Base-by-base conservation (phyloP, 2,888 invertebrate species). In the Ophion costatus region DNA sequence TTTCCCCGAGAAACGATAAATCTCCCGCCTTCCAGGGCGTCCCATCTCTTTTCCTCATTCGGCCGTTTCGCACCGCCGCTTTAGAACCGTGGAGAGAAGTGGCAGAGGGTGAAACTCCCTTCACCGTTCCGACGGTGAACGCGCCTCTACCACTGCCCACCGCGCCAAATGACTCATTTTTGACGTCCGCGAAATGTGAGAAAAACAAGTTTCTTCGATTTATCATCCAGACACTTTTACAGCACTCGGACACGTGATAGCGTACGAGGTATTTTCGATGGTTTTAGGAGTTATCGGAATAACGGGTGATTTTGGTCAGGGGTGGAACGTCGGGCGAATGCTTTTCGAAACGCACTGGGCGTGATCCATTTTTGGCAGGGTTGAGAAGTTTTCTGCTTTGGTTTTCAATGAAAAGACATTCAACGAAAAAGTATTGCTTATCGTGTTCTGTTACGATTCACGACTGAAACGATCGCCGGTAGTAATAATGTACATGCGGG, bases 1-100 rank as follows among this genome's bases (percentile, higher is more conserved):
- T 84, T 81, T 84, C 78, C 64, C 75, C 70, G 73, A 70, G 78
- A 84, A 81, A 81, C 81, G 78, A 84, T 84, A 84, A 81, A 84
- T 78, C 81, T 84, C 24, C 57, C 63, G 38, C 74, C 57, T 70
- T 73, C 77, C 61, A 63, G 14, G 67, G 67, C 67, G 69, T 38
- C 11, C 74, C 24, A 24, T 57, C 51, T 57, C 77, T 69, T 63
- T 61, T 56, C 56, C 33, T 56, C 51, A 2, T 51, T 51, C 14
- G 51, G 14, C 29, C 42, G 38, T 73, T 80, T 59, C 24, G 38
- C 69, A 59, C 76, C 56, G 61, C 66, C 77, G 74, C 38, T 56
- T 73, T 51, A 38, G 22, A 63, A 42, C 42, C 56, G 56, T 14
- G 22, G 45, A 63, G 51, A 79, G 29, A 66, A 63, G 11, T 33